Evolutionary conservation across 2,797 vertebrate species (phyloP), one percentile per base, ranked within the genome.

Genomic region (Tapera naevia): DNA sequence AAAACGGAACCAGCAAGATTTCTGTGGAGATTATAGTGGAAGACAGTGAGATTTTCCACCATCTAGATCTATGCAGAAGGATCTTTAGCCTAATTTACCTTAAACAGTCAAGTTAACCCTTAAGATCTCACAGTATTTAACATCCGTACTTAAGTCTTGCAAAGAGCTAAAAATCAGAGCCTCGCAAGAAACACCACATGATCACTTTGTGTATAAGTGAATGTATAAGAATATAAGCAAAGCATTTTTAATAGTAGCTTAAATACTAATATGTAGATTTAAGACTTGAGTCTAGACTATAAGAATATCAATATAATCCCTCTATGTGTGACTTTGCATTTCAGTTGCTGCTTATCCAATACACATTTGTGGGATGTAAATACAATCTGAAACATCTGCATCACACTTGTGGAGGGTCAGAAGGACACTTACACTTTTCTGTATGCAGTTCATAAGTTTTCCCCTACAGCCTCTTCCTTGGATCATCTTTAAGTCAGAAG

Each of bases 351-450:
- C 16, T 48, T 69, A 74, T 48, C 60, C 83, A 75, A 22, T n/a
- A 56, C 23, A 37, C 6, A 27, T 73, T 74, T 8, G 2, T 56
- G 41, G 60, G 78, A 89, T 1, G 0, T 57, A 78, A n/a, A 71
- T 51, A 35, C 37, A 67, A 89, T 80, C 67, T 78, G 45, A 89
- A 93, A 91, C 79, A 94, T 92, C 93, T 95, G 93, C 41, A 89
- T 51, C 72, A 39, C 88, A 91, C 69, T 89, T 93, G 69, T 39
- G 75, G 33, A 83, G 24, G 25, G 11, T 72, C 53, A 80, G 72
- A 75, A 88, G 87, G 87, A 89, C 94, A 78, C 64, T 74, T 58
- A 83, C 14, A 82, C 48, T 74, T 80, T 66, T 78, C 48, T 45
- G 5, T 9, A 54, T 4, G 28, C 54, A 78, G 72, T 88, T 94